Conservation (phyloP, 23 tunicate genomes). For the Halocynthia aurantium region DNA sequence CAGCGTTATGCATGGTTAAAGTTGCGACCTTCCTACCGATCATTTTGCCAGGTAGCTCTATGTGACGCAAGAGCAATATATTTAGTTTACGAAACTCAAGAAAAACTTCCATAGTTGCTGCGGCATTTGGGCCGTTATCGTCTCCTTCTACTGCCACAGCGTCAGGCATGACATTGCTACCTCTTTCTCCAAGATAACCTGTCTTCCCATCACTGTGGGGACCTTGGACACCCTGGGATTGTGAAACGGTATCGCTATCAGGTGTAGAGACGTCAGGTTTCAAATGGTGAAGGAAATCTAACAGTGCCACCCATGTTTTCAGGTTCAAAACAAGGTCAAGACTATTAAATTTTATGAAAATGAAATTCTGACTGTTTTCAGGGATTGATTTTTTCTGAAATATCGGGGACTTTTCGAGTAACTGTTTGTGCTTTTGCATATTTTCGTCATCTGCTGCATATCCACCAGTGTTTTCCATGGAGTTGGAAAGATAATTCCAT, state of each 20-base stretch:
- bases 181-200: no score
- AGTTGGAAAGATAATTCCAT: conserved; percentile 1
- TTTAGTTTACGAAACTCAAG: conserved; percentile 67
- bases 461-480: no score
- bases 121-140: conserved; percentile 12
- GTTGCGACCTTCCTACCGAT: conserved; percentile 78
- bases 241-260: no score
- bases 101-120: conserved; percentile 22
- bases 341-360: conserved; percentile 51
- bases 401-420: no score
- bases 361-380: neutral
- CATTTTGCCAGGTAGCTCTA: conserved; percentile 13
- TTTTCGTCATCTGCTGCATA: no score
- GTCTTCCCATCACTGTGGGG: no score
- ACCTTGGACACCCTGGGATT: no score
- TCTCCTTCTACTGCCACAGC: neutral
- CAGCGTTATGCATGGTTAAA: conserved; percentile 70
- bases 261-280: conserved; percentile 9
- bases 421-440: no score
- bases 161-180: neutral
- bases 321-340: conserved; percentile 69
- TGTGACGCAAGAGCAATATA: conserved; percentile 64
- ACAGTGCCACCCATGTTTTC: conserved; percentile 58
- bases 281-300: conserved; percentile 65
- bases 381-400: no score